Evolutionary conservation across 2,888 invertebrate genomes (phyloP).

Genomic region (Dicranocentrus wangi): DNA sequence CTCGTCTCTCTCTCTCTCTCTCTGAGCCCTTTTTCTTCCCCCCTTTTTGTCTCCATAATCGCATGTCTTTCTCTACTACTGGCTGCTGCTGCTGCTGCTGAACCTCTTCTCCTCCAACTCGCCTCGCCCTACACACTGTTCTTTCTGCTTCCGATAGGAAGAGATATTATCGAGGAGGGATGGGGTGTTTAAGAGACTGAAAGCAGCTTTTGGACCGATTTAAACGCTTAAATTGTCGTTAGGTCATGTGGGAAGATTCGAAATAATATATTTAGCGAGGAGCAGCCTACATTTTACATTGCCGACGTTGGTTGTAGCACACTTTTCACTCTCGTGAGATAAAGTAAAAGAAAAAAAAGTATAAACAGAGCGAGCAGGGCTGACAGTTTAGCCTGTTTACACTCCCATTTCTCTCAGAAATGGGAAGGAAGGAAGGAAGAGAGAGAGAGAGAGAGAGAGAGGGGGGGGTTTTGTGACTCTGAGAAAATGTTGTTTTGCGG

Average conservation of each 20-base stretch:
- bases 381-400: conserved; percentile 59
- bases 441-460: too few species aligned
- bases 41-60: conserved; percentile 18
- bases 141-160: conserved; percentile 7
- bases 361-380: conserved; percentile 39
- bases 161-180: conserved; percentile 20
- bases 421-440: background rate
- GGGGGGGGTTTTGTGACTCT: too few species aligned
- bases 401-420: conserved; percentile 28
- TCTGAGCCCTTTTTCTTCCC: background rate
- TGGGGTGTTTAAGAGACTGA: too few species aligned
- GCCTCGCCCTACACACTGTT: background rate
- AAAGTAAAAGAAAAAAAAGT: conserved; percentile 34
- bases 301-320: too few species aligned
- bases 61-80: conserved; percentile 5
- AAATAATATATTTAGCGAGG: conserved; percentile 49
- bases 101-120: conserved; percentile 1
- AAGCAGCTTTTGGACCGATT: conserved; percentile 48
- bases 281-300: too few species aligned
- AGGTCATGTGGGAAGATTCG: conserved; percentile 59
- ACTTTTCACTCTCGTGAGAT: conserved; percentile 14
- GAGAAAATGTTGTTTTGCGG: too few species aligned
- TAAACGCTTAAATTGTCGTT: conserved; percentile 61
- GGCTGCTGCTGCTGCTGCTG: too few species aligned
- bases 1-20: background rate